Evolutionary conservation across 2,113 vertebrate genomes (phyloP).

Genomic region (Cyphomyrus plagiostoma): DNA sequence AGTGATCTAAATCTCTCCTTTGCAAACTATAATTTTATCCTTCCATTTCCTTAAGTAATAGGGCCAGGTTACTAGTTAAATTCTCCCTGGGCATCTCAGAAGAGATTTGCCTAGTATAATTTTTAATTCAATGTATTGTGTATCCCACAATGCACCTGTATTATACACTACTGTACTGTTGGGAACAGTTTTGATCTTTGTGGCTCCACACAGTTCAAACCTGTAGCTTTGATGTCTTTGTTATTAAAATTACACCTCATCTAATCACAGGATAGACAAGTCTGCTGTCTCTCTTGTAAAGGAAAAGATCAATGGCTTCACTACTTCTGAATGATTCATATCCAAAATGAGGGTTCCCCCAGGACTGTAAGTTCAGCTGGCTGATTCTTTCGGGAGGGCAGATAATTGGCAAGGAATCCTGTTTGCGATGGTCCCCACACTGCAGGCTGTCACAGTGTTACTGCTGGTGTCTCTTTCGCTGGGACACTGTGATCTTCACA

Average conservation of each 20-base stretch:
- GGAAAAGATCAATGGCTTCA: background rate
- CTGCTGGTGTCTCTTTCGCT: background rate
- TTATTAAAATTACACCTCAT: background rate
- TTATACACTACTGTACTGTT: background rate
- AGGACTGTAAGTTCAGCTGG: background rate
- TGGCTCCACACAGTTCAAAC: background rate
- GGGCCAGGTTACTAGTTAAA: background rate
- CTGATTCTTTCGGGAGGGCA: background rate
- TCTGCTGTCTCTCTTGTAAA: slow-evolving; percentile 6
- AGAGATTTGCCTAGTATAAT: background rate
- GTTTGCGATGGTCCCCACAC: background rate
- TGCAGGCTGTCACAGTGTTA: background rate
- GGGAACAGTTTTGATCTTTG: background rate
- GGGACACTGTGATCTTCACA: background rate
- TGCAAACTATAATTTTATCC: background rate
- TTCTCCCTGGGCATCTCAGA: background rate
- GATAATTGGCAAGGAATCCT: background rate
- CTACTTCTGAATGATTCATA: slow-evolving; percentile 21
- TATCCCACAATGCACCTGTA: slow-evolving; percentile 10
- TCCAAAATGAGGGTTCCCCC: background rate
- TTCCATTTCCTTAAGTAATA: background rate
- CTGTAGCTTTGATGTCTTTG: background rate
- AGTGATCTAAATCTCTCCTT: background rate
- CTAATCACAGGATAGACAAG: background rate
- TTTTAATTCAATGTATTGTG: background rate